Percentiles rank a stretch among this genome's conserved stretches.
These are phyloP conservation scores for Dendrolimus houi DNA, from an alignment of 2,888 invertebrate species.

Conservation along the genomic window DNA sequence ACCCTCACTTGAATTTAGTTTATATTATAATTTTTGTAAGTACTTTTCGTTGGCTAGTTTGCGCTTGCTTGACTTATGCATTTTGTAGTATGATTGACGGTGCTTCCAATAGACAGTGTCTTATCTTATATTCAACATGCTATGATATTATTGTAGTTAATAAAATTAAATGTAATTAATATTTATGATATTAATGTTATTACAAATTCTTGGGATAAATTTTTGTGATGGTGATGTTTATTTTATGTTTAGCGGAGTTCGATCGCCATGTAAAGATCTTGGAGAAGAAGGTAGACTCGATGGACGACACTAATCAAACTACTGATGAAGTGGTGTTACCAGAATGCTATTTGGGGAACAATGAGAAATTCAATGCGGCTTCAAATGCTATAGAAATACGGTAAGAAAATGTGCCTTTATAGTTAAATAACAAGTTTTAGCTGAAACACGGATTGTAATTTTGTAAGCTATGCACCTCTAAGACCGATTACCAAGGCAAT, in stretches of 20 bases:
- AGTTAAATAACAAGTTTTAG: no score
- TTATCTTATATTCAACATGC: no score
- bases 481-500: no score
- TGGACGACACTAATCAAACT: conserved; percentile 12
- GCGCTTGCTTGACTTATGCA: not conserved
- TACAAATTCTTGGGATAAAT: not conserved
- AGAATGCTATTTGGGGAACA: conserved; percentile 58
- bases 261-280: conserved; percentile 41
- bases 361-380: conserved; percentile 67
- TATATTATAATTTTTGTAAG: not conserved
- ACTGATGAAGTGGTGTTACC: conserved; percentile 39
- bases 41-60: not conserved
- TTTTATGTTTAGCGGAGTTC: conserved; percentile 38
- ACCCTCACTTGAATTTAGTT: no score
- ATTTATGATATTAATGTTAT: no score
- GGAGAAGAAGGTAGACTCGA: conserved; percentile 34
- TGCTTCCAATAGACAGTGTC: no score
- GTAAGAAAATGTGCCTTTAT: conserved; percentile 18
- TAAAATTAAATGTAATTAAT: no score
- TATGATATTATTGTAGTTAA: no score
- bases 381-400: conserved; percentile 70
- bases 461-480: no score
- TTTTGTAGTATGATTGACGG: not conserved
- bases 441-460: no score
- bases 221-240: not conserved